Evolutionary conservation across 2,888 invertebrate genomes (phyloP).

Genomic region (Cetonia aurata): DNA sequence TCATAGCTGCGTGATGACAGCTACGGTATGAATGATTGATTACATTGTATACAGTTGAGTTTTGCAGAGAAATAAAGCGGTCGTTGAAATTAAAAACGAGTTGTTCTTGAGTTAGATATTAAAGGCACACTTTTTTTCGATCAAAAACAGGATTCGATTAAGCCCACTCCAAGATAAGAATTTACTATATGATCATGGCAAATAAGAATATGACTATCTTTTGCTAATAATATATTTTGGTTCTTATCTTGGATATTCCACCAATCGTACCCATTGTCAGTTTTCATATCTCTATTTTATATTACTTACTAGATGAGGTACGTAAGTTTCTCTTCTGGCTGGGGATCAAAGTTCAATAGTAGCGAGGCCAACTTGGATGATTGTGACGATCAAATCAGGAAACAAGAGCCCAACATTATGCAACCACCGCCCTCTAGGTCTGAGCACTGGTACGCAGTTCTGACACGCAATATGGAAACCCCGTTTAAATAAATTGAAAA

Average conservation of each 20-base stretch:
- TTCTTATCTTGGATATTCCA: neutral
- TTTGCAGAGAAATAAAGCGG: neutral
- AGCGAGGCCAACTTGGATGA: conserved; percentile 71
- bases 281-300: conserved; percentile 1
- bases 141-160: too few species aligned
- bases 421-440: conserved; percentile 62
- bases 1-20: neutral
- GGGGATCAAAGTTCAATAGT: conserved; percentile 71
- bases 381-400: conserved; percentile 69
- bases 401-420: conserved; percentile 57
- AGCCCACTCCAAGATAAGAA: too few species aligned
- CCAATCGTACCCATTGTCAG: neutral
- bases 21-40: neutral
- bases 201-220: too few species aligned
- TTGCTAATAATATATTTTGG: too few species aligned
- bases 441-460: conserved; percentile 66
- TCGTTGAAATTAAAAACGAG: conserved; percentile 9
- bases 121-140: too few species aligned
- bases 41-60: neutral
- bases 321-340: conserved; percentile 70
- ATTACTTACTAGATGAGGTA: conserved; percentile 70
- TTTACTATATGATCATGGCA: too few species aligned
- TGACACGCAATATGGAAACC: conserved; percentile 59
- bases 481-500: conserved; percentile 31
- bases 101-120: conserved; percentile 1